Conservation (phyloP, 2,113 vertebrate species). For the Prietella phreatophila region DNA sequence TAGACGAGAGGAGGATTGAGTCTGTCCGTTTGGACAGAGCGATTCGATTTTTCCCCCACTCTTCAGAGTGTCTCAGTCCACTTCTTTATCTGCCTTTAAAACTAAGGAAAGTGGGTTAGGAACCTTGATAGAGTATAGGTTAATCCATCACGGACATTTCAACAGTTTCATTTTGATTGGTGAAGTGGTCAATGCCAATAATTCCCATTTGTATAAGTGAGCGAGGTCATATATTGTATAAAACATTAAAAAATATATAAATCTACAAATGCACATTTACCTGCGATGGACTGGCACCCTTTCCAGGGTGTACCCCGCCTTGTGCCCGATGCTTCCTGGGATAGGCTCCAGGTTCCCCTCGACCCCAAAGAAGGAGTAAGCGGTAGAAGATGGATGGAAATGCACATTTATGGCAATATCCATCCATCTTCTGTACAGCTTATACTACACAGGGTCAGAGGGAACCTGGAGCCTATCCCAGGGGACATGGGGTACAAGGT, state of each 20-base stretch:
- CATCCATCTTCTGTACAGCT: no score
- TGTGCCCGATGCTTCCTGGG: no score
- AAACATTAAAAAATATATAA: not conserved
- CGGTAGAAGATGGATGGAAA: no score
- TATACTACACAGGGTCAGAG: no score
- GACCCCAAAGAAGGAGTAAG: no score
- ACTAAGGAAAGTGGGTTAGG: conserved; percentile 21
- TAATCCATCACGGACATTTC: not conserved
- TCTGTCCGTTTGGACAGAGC: conserved; percentile 25
- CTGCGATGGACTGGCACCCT: no score
- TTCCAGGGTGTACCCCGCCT: no score
- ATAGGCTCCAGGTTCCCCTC: no score
- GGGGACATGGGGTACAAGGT: no score
- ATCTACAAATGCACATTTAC: not conserved
- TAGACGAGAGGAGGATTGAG: conserved; percentile 6
- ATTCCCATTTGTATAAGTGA: not conserved
- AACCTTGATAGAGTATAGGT: not conserved
- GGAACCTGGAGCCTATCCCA: no score
- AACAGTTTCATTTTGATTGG: not conserved
- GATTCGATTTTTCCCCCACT: conserved; percentile 21
- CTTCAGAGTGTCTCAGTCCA: not conserved
- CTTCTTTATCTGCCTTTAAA: conserved; percentile 21
- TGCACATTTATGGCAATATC: not conserved
- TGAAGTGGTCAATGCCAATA: not conserved
- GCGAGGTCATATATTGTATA: not conserved